phyloP scores from a whole-genome alignment of 2,888 invertebrate species.

The Crepidodera aurea region DNA sequence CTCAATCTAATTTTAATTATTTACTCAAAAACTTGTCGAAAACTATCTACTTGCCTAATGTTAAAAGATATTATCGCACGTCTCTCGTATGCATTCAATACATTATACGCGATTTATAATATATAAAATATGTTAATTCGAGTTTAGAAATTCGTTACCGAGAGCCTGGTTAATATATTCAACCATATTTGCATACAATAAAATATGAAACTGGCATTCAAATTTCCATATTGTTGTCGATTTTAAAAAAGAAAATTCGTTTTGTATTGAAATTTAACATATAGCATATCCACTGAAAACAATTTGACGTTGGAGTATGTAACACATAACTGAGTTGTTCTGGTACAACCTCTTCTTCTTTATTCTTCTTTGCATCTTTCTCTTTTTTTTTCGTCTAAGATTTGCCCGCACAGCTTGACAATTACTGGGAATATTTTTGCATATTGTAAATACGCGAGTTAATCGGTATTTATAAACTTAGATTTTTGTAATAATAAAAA shows the following conservation, averaged over 20 bases:
- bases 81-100: conserved; percentile 35
- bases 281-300: conserved; percentile 42
- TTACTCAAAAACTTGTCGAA: too few species aligned
- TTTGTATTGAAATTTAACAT: conserved; percentile 45
- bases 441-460: conserved; percentile 1
- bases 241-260: conserved; percentile 46
- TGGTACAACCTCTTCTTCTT: conserved; percentile 30
- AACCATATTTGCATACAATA: conserved; percentile 57
- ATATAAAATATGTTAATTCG: conserved; percentile 57
- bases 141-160: conserved; percentile 59
- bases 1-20: too few species aligned
- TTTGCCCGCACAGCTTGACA: conserved; percentile 25
- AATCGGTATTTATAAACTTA: conserved; percentile 12
- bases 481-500: too few species aligned
- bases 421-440: conserved; percentile 24
- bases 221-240: conserved; percentile 55
- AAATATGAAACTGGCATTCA: conserved; percentile 58
- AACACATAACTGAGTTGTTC: conserved; percentile 40
- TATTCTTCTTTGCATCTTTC: conserved; percentile 19
- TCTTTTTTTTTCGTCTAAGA: conserved; percentile 23
- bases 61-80: too few species aligned
- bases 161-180: conserved; percentile 52
- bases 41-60: too few species aligned
- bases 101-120: conserved; percentile 47
- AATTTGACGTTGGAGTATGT: conserved; percentile 43